Evolutionary conservation across 2,113 vertebrate species (phyloP).

Genomic region (Siniperca chuatsi): DNA sequence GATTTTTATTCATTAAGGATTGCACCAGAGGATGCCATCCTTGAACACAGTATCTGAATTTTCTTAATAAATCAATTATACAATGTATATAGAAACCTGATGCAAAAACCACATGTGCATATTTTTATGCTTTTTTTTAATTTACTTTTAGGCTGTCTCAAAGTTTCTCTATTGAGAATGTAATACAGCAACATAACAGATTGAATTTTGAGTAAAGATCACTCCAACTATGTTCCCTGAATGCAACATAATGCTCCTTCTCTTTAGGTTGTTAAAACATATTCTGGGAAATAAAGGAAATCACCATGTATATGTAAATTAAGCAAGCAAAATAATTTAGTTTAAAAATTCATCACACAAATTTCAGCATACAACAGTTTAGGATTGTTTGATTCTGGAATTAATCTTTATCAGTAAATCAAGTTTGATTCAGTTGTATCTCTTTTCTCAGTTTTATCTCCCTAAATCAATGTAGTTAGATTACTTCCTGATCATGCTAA

Average conservation of each 20-base stretch:
- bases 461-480: slow-evolving; percentile 5
- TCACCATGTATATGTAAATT: not conserved
- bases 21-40: not conserved
- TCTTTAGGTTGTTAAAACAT: not conserved
- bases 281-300: not conserved
- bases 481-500: slow-evolving; percentile 14
- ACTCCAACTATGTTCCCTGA: not conserved
- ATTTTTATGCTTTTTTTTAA: not conserved
- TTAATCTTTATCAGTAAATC: slow-evolving; percentile 5
- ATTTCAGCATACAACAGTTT: not conserved
- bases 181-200: not conserved
- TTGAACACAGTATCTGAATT: not conserved
- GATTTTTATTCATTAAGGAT: too few species aligned
- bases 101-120: not conserved
- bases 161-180: not conserved
- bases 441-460: not conserved
- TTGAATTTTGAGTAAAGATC: not conserved
- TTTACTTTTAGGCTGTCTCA: not conserved
- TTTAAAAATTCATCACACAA: not conserved
- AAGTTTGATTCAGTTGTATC: not conserved
- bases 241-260: not conserved
- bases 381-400: not conserved
- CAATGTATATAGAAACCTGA: not conserved
- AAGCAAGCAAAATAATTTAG: not conserved
- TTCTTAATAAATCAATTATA: not conserved